Conservation (phyloP, 2,113 vertebrate genomes). For the Ammodytes marinus region DNA sequence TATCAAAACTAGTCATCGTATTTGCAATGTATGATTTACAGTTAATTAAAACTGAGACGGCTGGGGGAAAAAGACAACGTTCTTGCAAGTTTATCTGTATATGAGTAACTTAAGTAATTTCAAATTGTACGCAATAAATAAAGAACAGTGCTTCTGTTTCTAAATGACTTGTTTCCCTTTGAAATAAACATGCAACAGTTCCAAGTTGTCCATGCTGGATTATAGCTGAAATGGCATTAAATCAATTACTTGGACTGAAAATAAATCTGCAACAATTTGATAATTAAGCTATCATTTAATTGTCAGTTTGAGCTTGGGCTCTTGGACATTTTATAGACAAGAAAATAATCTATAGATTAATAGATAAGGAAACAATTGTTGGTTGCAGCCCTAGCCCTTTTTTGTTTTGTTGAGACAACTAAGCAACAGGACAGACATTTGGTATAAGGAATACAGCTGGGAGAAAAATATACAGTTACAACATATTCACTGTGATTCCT, state of each 20-base stretch:
- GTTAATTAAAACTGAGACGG: not conserved
- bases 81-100: not conserved
- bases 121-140: not conserved
- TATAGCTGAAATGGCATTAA: not conserved
- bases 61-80: not conserved
- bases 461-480: not conserved
- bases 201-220: not conserved
- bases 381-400: not conserved
- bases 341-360: not conserved
- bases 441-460: not conserved
- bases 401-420: not conserved
- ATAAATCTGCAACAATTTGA: not conserved
- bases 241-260: not conserved
- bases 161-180: not conserved
- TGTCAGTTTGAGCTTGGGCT: not conserved
- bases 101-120: not conserved
- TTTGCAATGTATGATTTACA: not conserved
- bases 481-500: not conserved
- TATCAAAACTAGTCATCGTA: constrained; percentile 42
- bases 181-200: not conserved
- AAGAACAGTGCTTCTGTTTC: not conserved
- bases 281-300: not conserved
- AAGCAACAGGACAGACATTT: not conserved
- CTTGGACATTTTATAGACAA: not conserved
- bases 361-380: not conserved